Percentiles rank a stretch among this genome's conserved stretches.
Evolutionary conservation across 2,113 vertebrate species (phyloP).

Genomic region (Leptosomus discolor): DNA sequence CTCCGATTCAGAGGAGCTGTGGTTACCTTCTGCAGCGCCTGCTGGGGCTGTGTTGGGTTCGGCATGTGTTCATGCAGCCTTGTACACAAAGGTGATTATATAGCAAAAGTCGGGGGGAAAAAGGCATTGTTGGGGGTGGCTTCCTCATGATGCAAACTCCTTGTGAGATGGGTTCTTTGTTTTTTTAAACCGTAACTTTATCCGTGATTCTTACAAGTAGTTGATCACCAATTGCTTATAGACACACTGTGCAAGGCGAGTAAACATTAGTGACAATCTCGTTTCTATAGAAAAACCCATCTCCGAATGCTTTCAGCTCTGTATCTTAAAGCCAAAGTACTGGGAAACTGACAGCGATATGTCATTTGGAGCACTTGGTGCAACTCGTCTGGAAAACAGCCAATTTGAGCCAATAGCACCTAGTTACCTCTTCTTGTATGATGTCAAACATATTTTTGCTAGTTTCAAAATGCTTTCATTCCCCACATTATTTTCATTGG

Average conservation of each 20-base stretch:
- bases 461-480: background rate
- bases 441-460: background rate
- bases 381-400: background rate
- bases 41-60: background rate
- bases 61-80: background rate
- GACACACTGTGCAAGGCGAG: background rate
- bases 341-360: background rate
- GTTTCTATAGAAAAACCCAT: background rate
- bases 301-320: background rate
- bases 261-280: accelerated
- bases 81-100: background rate
- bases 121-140: background rate
- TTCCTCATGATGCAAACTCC: background rate
- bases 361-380: background rate
- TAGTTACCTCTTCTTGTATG: background rate
- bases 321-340: background rate
- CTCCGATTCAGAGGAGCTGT: background rate
- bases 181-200: background rate
- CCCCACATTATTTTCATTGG: background rate
- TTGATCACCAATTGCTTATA: background rate
- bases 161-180: background rate
- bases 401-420: background rate
- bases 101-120: background rate
- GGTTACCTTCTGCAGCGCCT: background rate
- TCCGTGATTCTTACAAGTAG: background rate